Conservation (phyloP, 2,888 invertebrate genomes). For the Xanthorhoe designata region DNA sequence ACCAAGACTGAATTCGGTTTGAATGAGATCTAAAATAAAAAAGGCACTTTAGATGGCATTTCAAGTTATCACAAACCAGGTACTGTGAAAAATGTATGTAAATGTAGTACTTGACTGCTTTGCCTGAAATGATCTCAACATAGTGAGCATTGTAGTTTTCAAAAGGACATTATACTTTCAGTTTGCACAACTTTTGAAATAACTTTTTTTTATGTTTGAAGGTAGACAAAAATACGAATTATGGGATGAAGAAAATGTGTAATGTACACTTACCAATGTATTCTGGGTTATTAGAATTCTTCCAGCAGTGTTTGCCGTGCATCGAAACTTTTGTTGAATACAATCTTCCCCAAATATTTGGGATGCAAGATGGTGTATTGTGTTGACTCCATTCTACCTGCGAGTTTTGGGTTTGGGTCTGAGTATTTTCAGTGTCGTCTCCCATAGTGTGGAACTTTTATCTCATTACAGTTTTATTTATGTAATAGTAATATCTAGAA, state of each 20-base stretch:
- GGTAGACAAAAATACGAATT: constrained; percentile 24
- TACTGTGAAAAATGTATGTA: too few species aligned
- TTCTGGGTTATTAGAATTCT: constrained; percentile 58
- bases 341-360: constrained; percentile 82
- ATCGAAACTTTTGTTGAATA: constrained; percentile 71
- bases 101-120: too few species aligned
- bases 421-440: constrained; percentile 70
- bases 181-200: background rate
- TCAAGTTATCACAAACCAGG: too few species aligned
- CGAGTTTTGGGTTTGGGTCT: constrained; percentile 80
- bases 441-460: constrained; percentile 57
- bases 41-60: background rate
- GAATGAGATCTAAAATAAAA: constrained; percentile 77
- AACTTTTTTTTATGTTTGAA: constrained; percentile 18
- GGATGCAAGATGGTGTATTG: constrained; percentile 69
- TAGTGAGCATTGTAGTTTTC: too few species aligned
- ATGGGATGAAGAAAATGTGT: background rate
- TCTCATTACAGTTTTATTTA: constrained; percentile 13
- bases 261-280: constrained; percentile 70
- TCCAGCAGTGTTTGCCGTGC: constrained; percentile 69
- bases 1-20: constrained; percentile 83
- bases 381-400: constrained; percentile 79
- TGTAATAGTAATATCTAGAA: background rate
- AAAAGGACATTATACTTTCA: too few species aligned
- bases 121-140: too few species aligned